These are phyloP conservation scores for Tetragnatha montana DNA, from an alignment of 2,888 invertebrate species.

Conservation along the genomic window DNA sequence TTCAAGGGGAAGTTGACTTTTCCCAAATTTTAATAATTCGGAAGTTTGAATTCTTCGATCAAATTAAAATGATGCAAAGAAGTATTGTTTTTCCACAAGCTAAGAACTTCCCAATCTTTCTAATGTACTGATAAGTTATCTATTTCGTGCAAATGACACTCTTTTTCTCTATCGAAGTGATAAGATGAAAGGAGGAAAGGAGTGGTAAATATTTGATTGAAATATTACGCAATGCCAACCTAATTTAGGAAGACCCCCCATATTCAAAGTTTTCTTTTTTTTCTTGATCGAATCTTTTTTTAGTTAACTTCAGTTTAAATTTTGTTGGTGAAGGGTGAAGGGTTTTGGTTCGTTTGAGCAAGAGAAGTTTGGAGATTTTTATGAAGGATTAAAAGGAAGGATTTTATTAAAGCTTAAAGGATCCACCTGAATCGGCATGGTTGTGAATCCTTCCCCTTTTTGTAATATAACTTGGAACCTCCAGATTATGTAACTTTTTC, in stretches of 20 bases:
- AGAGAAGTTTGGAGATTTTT: no score
- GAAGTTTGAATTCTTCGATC: neutral
- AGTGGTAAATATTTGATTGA: neutral
- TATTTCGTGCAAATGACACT: neutral
- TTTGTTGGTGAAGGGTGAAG: no score
- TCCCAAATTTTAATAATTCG: neutral
- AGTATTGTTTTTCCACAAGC: neutral
- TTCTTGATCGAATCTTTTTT: no score
- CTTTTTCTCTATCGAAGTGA: slow-evolving; percentile 21
- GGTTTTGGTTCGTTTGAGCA: no score
- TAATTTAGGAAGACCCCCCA: neutral
- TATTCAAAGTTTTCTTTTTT: no score
- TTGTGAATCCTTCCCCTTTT: no score
- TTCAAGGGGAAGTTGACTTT: no score
- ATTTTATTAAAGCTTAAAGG: no score
- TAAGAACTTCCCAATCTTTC: neutral
- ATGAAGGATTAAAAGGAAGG: no score
- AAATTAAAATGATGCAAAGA: neutral
- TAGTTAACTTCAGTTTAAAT: no score
- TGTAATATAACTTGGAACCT: neutral
- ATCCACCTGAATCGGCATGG: no score
- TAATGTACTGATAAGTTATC: slow-evolving; percentile 14
- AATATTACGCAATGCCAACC: neutral
- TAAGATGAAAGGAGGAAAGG: neutral
- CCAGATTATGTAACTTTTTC: neutral